A percentile compares a stretch with the other conserved stretches of the same genome.
These are phyloP conservation scores for Fopius arisanus DNA, from an alignment of 1,140 invertebrate genomes.

Conservation along the genomic window DNA sequence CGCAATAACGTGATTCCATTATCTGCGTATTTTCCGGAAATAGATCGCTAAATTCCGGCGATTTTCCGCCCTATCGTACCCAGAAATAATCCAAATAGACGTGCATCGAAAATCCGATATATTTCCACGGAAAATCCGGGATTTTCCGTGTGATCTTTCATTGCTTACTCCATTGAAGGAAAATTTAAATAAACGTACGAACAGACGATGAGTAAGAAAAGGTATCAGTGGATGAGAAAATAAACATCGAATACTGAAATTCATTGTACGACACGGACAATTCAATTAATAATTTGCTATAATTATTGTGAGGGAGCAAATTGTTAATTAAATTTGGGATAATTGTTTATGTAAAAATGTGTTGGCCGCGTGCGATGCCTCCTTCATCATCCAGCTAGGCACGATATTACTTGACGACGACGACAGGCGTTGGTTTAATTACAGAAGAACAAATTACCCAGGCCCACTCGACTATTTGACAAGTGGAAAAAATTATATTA, in stretches of 20 bases:
- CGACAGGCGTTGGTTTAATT: conserved; percentile 50
- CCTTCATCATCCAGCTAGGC: conserved; percentile 59
- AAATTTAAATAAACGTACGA: neutral
- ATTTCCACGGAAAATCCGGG: too few relatives aligned
- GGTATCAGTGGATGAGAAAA: neutral
- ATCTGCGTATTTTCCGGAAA: neutral
- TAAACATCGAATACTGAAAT: neutral
- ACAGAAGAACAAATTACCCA: neutral
- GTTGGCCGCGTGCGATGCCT: conserved; percentile 61
- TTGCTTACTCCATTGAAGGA: neutral
- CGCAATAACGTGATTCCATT: neutral
- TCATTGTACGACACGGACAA: neutral
- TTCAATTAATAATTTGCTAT: neutral
- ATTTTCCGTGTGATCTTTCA: neutral
- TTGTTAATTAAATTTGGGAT: conserved; percentile 7
- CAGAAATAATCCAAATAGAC: too few relatives aligned
- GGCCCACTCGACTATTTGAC: conserved; percentile 30
- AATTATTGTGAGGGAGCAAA: neutral
- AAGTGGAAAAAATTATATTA: neutral
- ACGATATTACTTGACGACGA: conserved; percentile 54
- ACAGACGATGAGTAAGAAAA: neutral
- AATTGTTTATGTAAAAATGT: conserved; percentile 28
- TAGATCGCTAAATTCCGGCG: too few relatives aligned
- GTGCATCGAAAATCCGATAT: too few relatives aligned
- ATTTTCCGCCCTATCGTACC: neutral